Percentiles rank a stretch among this genome's conserved stretches.
Evolutionary conservation across 2,888 invertebrate genomes (phyloP).

Genomic region (Lycaena phlaeas): DNA sequence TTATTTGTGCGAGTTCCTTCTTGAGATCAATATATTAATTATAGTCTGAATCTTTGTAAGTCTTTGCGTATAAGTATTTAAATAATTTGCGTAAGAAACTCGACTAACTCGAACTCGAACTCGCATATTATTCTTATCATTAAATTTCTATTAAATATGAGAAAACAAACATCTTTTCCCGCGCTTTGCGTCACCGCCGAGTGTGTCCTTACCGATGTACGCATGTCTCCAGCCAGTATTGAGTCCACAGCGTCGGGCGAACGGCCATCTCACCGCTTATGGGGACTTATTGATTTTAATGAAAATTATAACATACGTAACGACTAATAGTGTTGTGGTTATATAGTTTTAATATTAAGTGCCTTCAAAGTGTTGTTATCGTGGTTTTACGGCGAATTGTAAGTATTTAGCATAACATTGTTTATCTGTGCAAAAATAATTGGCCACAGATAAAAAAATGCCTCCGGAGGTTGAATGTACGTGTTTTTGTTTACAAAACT

Average conservation of each 20-base stretch:
- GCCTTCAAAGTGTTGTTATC: constrained; percentile 40
- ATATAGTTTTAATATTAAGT: constrained; percentile 20
- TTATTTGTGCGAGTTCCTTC: no score
- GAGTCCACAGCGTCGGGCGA: constrained; percentile 37
- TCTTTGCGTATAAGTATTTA: no score
- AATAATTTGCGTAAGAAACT: no score
- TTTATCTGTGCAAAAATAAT: background rate
- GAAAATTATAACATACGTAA: constrained; percentile 24
- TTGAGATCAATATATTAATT: no score
- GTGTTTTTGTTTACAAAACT: constrained; percentile 18
- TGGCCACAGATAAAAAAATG: background rate
- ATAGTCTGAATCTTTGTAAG: no score
- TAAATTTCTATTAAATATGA: no score
- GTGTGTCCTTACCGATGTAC: constrained; percentile 32
- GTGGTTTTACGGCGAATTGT: background rate
- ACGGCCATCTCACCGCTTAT: constrained; percentile 35
- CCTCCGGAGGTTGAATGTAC: constrained; percentile 40
- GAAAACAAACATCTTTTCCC: constrained; percentile 58
- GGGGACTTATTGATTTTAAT: constrained; percentile 55
- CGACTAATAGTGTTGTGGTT: constrained; percentile 1
- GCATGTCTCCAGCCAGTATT: constrained; percentile 56
- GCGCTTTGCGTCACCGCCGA: constrained; percentile 33
- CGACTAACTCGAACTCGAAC: no score
- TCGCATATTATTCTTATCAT: no score
- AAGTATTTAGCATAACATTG: background rate